These are phyloP conservation scores for Caenorhabditis sp. DNA, from an alignment of 2,888 invertebrate genomes.

Conservation along the genomic window DNA sequence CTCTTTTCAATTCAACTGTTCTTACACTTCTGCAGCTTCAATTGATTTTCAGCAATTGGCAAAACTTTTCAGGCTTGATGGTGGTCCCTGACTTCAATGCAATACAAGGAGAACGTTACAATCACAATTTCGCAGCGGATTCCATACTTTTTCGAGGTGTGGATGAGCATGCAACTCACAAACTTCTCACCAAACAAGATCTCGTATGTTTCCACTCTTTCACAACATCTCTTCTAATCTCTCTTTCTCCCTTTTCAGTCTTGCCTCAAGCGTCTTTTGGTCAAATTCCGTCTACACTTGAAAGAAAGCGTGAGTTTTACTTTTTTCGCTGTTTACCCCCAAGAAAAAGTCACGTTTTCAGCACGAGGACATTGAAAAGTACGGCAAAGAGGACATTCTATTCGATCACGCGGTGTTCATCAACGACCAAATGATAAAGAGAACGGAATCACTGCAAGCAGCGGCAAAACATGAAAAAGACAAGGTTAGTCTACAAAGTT, in stretches of 20 bases:
- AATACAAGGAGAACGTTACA: constrained; percentile 11
- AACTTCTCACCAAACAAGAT: constrained; percentile 22
- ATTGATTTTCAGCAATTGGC: too few species aligned
- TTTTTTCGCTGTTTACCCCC: too few species aligned
- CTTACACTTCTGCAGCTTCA: too few species aligned
- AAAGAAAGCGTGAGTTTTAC: constrained; percentile 26
- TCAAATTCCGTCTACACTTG: constrained; percentile 24
- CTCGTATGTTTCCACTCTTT: not conserved
- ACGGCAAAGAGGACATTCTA: constrained; percentile 13
- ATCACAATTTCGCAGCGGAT: constrained; percentile 7
- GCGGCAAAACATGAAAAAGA: constrained; percentile 25
- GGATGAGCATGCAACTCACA: not conserved
- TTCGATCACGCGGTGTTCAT: constrained; percentile 28
- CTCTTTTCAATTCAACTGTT: not conserved
- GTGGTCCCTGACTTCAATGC: constrained; percentile 17
- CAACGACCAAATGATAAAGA: constrained; percentile 22
- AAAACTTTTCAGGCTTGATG: too few species aligned
- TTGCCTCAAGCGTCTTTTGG: constrained; percentile 12
- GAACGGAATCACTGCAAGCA: not conserved
- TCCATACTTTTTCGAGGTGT: constrained; percentile 10
- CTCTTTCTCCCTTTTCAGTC: constrained; percentile 2
- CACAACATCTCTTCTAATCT: not conserved
- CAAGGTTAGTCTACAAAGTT: constrained; percentile 22
- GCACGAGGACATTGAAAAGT: constrained; percentile 16
- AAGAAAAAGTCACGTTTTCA: not conserved